phyloP scores from a whole-genome alignment of 2,797 vertebrate genomes.

The Alosa sapidissima region DNA sequence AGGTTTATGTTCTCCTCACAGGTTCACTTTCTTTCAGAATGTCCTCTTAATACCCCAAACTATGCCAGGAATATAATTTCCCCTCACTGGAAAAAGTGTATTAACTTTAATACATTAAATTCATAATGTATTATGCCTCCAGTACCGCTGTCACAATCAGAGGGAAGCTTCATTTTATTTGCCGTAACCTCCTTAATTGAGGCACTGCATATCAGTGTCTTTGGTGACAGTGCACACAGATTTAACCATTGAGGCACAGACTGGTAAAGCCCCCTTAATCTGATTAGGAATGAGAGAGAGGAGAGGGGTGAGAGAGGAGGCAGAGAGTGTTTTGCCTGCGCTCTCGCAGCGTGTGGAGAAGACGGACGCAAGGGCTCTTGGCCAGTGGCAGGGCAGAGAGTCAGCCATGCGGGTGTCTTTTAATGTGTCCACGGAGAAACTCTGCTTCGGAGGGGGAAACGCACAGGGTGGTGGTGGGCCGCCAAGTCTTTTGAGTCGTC shows the following conservation, averaged over 20 bases:
- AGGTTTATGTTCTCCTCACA: background rate
- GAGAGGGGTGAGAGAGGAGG: constrained; percentile 30
- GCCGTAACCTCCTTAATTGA: constrained; percentile 39
- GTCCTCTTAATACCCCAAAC: background rate
- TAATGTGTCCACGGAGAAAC: constrained; percentile 35
- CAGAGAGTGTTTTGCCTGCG: constrained; percentile 26
- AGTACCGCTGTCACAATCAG: background rate
- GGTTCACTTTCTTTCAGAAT: background rate
- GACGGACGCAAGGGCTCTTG: background rate
- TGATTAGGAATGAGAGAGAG: constrained; percentile 63
- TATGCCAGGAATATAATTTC: background rate
- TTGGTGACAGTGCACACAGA: constrained; percentile 60
- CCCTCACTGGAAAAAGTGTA: background rate
- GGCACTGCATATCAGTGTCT: constrained; percentile 40
- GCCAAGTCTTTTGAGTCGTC: background rate
- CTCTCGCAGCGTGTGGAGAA: background rate
- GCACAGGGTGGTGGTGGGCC: background rate
- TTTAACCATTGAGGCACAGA: constrained; percentile 67
- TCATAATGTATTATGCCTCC: background rate
- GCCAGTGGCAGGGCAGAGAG: background rate
- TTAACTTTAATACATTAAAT: background rate
- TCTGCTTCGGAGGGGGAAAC: constrained; percentile 28
- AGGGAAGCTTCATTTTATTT: background rate
- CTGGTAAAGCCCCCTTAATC: constrained; percentile 71
- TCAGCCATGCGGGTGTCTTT: constrained; percentile 27